Conservation (phyloP, 2,113 vertebrate genomes). For the Dascyllus trimaculatus region DNA sequence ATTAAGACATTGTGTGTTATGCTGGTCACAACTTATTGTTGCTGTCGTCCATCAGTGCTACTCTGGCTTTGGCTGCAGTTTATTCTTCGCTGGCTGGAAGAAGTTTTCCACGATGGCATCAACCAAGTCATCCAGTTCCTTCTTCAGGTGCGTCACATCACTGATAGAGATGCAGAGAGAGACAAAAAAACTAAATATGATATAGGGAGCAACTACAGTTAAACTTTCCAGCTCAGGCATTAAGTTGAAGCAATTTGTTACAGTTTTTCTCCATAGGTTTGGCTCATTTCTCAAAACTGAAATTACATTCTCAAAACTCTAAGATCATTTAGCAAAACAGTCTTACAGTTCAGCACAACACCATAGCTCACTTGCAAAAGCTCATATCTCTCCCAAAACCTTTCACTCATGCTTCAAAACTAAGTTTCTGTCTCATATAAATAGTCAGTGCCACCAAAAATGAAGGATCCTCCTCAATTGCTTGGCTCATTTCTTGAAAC, state of each 20-base stretch:
- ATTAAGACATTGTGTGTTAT: slow-evolving; percentile 52
- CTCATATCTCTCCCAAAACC: too few species aligned
- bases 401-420: too few species aligned
- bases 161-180: slow-evolving; percentile 75
- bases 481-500: too few species aligned
- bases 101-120: slow-evolving; percentile 92
- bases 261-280: too few species aligned
- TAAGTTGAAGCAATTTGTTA: neutral
- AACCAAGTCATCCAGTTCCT: slow-evolving; percentile 90
- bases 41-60: slow-evolving; percentile 64
- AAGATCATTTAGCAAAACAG: too few species aligned
- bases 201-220: neutral
- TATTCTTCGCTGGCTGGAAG: slow-evolving; percentile 95
- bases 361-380: too few species aligned
- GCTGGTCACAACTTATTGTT: neutral
- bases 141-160: slow-evolving; percentile 89
- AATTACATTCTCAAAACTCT: too few species aligned
- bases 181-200: neutral
- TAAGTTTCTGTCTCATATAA: too few species aligned
- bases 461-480: too few species aligned
- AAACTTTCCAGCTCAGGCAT: neutral
- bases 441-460: too few species aligned
- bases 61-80: slow-evolving; percentile 89
- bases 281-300: too few species aligned
- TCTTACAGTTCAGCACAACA: too few species aligned